phyloP scores from a whole-genome alignment of 2,113 vertebrate genomes.

The Larimichthys polyactis region DNA sequence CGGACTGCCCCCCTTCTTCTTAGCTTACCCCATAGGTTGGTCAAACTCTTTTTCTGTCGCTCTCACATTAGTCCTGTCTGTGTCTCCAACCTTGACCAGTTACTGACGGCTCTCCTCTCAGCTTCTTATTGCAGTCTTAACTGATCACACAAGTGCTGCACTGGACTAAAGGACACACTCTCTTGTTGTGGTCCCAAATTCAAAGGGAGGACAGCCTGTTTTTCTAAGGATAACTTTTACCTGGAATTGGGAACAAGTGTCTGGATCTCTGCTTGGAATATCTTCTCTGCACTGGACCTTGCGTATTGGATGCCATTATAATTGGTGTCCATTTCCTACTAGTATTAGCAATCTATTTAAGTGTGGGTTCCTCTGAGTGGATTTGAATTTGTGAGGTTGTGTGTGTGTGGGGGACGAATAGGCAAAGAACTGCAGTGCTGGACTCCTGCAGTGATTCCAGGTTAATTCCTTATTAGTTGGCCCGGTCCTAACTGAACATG shows the following conservation, averaged over 20 bases:
- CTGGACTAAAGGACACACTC: constrained; percentile 49
- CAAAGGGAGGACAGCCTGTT: constrained; percentile 49
- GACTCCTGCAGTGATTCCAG: constrained; percentile 76
- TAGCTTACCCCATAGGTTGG: constrained; percentile 82
- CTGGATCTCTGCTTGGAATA: constrained; percentile 79
- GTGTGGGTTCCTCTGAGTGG: constrained; percentile 45
- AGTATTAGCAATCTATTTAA: constrained; percentile 17
- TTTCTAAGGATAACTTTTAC: constrained; percentile 68
- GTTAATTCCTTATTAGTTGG: constrained; percentile 47
- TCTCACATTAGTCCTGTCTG: constrained; percentile 80
- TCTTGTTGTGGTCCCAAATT: constrained; percentile 55
- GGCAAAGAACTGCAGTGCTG: constrained; percentile 65
- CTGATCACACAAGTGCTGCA: constrained; percentile 42
- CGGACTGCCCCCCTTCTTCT: constrained; percentile 78
- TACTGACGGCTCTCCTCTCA: constrained; percentile 70
- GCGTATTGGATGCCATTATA: constrained; percentile 58
- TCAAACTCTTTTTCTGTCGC: constrained; percentile 82
- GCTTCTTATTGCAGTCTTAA: constrained; percentile 66
- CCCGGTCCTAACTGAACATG: constrained; percentile 76
- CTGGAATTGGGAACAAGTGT: constrained; percentile 72
- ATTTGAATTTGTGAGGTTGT: constrained; percentile 51
- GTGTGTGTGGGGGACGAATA: constrained; percentile 41
- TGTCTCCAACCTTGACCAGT: constrained; percentile 76
- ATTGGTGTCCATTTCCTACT: constrained; percentile 55
- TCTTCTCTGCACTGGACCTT: constrained; percentile 53